These are phyloP conservation scores for Tympanoctomys barrerae DNA, from an alignment of 2,797 vertebrate species.

Conservation along the genomic window DNA sequence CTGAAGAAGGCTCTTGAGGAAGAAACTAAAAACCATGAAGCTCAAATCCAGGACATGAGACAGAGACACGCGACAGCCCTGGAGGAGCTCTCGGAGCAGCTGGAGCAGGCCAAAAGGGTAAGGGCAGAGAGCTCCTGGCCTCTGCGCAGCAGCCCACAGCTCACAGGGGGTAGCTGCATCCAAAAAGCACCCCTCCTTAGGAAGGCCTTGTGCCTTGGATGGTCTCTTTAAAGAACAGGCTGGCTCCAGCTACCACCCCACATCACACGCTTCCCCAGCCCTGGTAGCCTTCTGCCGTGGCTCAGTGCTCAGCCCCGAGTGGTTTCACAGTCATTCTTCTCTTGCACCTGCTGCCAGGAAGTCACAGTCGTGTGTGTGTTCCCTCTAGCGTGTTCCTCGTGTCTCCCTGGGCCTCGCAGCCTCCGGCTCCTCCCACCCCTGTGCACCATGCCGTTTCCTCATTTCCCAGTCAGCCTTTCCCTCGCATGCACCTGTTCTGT, in stretches of 20 bases:
- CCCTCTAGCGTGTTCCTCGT: rapidly evolving
- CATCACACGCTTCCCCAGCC: background rate
- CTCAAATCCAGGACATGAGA: slow-evolving; percentile 97
- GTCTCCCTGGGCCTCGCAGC: background rate
- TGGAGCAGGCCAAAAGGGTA: slow-evolving; percentile 98
- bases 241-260: background rate
- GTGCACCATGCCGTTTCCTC: too few species aligned
- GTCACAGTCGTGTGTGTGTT: rapidly evolving
- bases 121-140: slow-evolving; percentile 58
- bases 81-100: slow-evolving; percentile 97
- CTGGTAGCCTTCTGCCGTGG: rapidly evolving
- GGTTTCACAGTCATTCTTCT: background rate
- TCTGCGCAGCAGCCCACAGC: too few species aligned
- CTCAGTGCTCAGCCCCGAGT: background rate
- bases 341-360: background rate
- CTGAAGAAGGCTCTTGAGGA: slow-evolving; percentile 98
- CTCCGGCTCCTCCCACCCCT: background rate
- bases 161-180: background rate
- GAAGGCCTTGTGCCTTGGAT: background rate
- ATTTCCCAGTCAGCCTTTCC: background rate
- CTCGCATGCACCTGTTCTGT: background rate
- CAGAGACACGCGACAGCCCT: slow-evolving; percentile 94
- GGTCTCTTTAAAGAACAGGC: rapidly evolving
- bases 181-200: background rate
- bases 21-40: slow-evolving; percentile 96